Evolutionary conservation across 2,113 vertebrate species (phyloP), one percentile per base, ranked within the genome.

Genomic region (Aspiorhynchus laticeps): DNA sequence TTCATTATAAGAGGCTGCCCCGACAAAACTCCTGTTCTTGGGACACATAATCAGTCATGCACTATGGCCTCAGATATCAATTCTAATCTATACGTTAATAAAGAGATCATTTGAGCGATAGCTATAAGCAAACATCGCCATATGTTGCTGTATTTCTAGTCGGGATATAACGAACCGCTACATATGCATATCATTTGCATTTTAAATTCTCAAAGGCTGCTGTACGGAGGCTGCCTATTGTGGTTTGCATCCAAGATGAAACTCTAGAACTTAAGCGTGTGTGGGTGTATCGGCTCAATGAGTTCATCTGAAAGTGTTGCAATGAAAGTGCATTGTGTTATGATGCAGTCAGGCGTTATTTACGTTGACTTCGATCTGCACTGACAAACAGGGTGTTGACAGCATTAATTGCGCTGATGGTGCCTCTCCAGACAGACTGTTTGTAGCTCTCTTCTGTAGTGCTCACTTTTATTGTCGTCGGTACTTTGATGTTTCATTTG

Each of bases 1-100:
- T 74, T 33, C 31, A 41, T 84, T 74, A 84, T 74, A 73, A 82
- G 38, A 89, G 59, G 24, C 38, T 31, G 33, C 36, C 73, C 41
- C 24, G 24, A 85, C 83, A 83, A 9, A 53, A 53, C 33, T 7
- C 48, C 78, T 53, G 59, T 38, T 69, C 38, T 77, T 51, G 41
- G 24, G 56, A 85, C 33, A 85, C 24, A 43, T 74, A 85, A 87
- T 89, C 79, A 87, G 80, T 80, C 41, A 33, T 15, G 59, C 61
- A n/a, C 67, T 53, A 84, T 71, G 76, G 82, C 63, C 63, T 73
- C 26, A 36, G 83, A 79, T 81, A 46, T 53, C 31, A 80, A 36
- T 43, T 74, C 14, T 28, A 85, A 56, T 74, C 14, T 73, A 5
- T 19, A 7, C n/a, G 28, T 17, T 76, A 78, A 85, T 74, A 61